Evolutionary conservation across 1,140 invertebrate species (phyloP), one percentile per base, ranked within the genome.

Genomic region (Macrostomum lignano): DNA sequence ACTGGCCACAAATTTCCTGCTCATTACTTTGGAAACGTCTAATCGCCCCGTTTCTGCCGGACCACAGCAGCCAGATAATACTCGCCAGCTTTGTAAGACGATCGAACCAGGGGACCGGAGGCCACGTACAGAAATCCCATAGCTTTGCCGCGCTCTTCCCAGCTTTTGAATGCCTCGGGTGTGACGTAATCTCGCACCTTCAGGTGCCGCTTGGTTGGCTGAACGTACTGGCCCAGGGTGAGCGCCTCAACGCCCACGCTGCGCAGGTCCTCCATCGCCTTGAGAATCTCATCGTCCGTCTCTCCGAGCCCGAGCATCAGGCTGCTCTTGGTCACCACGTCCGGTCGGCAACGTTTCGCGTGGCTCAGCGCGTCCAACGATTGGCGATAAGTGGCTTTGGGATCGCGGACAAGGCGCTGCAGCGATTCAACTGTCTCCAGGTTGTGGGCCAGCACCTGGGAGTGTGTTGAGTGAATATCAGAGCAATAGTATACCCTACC

Each of bases 171-270:
- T 56, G 84, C 91, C 40, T 74, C 74, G 0, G 86, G 86, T 1
- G 79, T 88, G 0, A 98, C 73, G 59, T 93, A 98, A 54, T 96
- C 86, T 31, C 74, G 72, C 0, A 93, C 67, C 62, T 81, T 82
- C 3, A 94, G 59, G 61, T 98, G 88, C 31, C 70, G 64, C 49
- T 88, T 93, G 2, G 86, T 94, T 1, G 88, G 86, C 52, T 96
- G 88, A 82, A 98, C 96, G 52, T 98, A 98, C 52, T 98, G 91
- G 0, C 91, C 91, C 5, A 98, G 58, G 1, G 91, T 98, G 0
- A 98, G 44, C 52, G 82, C 91, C 49, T 94, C 84, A 0, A 96
- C 86, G 17, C 70, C 72, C 21, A 61, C 69, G 11, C 57, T 48
- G 37, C 69, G 61, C 3, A 88, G 54, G 62, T 86, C 78, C 59